Percentiles rank a stretch among this genome's conserved stretches.
Conservation (phyloP, 2,888 invertebrate species). For the Synergus itoensis region DNA sequence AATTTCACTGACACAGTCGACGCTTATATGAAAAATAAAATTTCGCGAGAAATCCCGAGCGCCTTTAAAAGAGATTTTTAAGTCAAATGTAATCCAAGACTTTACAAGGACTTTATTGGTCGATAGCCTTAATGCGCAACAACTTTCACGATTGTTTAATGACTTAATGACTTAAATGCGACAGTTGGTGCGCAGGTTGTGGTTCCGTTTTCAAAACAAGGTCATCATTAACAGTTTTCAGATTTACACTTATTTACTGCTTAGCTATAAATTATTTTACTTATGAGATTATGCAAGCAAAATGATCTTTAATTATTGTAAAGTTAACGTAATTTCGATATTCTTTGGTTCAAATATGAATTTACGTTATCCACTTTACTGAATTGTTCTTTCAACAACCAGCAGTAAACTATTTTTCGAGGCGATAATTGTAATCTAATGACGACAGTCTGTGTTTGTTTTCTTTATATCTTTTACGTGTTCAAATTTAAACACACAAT, state of each 20-base stretch:
- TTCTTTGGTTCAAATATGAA: neutral
- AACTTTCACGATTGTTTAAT: neutral
- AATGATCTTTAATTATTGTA: neutral
- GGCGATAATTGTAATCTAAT: neutral
- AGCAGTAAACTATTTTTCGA: neutral
- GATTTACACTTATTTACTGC: neutral
- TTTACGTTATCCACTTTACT: no score
- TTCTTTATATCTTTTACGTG: neutral
- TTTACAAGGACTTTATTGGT: conserved; percentile 5
- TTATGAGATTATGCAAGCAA: neutral
- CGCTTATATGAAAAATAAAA: neutral
- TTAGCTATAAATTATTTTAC: neutral
- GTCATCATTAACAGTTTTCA: neutral
- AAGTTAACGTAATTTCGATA: neutral
- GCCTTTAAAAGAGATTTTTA: neutral
- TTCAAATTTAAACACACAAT: neutral
- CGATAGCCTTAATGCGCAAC: neutral
- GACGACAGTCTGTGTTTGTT: neutral
- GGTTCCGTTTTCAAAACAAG: neutral
- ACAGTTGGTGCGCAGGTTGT: neutral
- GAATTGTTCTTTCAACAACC: no score
- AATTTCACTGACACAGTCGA: neutral
- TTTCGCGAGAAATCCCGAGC: neutral
- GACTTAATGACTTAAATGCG: neutral
- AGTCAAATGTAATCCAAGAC: neutral